Base-by-base conservation (phyloP, 2,113 vertebrate genomes). In the Python bivittatus region DNA sequence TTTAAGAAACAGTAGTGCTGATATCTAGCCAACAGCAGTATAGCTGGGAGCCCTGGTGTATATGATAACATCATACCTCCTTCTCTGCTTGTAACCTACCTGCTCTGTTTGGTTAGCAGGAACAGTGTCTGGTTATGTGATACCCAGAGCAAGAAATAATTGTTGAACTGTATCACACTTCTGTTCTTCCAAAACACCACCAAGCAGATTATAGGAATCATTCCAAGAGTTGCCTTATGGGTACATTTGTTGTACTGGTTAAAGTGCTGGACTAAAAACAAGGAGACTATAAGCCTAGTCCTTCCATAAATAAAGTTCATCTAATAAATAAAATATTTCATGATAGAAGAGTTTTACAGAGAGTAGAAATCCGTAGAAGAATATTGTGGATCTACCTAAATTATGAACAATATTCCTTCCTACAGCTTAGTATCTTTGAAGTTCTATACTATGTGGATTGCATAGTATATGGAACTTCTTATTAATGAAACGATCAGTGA, bases 1-100 rank as follows among this genome's bases (percentile, higher is more conserved):
- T 91, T 95, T 92, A 93, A 93, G 92, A 94, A 94, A 84, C 56
- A 68, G n/a, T 72, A 61, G 9, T 89, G 42, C 5, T 94, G 86
- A 60, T 53, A 92, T 42, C 25, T 52, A 9, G 8, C 17, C 48
- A 93, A 88, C 33, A 94, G 54, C 33, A 68, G 58, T 64, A 52
- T 86, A 94, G 54, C 0, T 92, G 44, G 48, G 86, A 54, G 88
- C 20, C 93, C 88, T 64, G 57, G 42, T 13, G 0, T 79, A 12
- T 86, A 53, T 27, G 29, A 86, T 68, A 53, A 8, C n/a, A 88
- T 27, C 42, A 5, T 22, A 38, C 60, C 12, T 53, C 48, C 3
- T 53, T 92, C 23, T 84, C 13, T 89, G 17, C 13, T n/a, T 84
- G 42, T 92, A 25, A 44, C 23, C 68, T 3, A 89, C n/a, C 1